Evolutionary conservation across 2,113 vertebrate genomes (phyloP).

Genomic region (Oryzias woworae): DNA sequence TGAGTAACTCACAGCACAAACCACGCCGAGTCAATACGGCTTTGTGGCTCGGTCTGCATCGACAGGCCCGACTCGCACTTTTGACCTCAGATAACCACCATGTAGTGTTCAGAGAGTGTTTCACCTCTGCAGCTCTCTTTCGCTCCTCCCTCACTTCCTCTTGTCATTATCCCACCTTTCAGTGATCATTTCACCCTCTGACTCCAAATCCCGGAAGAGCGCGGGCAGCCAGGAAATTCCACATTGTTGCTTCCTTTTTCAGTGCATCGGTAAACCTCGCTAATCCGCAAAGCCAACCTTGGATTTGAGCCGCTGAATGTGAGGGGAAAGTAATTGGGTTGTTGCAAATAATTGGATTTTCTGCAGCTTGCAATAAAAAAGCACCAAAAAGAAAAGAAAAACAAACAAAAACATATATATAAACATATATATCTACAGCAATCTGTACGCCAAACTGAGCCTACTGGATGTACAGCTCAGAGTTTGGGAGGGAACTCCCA

Average conservation of each 20-base stretch:
- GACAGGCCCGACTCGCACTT: constrained; percentile 53
- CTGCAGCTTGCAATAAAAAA: constrained; percentile 70
- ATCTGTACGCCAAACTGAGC: constrained; percentile 63
- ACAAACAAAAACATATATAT: too few relatives aligned
- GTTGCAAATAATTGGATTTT: constrained; percentile 85
- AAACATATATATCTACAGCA: constrained; percentile 15
- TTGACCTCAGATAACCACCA: constrained; percentile 61
- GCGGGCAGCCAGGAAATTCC: constrained; percentile 66
- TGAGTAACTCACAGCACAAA: constrained; percentile 60
- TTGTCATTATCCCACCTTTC: constrained; percentile 59
- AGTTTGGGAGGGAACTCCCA: constrained; percentile 44
- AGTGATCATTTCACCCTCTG: constrained; percentile 72
- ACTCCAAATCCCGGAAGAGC: constrained; percentile 73
- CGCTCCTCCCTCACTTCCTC: constrained; percentile 21
- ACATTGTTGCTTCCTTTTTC: constrained; percentile 74
- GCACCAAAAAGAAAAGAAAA: constrained; percentile 35
- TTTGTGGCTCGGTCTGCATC: constrained; percentile 58
- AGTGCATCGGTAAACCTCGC: constrained; percentile 74
- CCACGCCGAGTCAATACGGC: constrained; percentile 62
- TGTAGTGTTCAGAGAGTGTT: constrained; percentile 51
- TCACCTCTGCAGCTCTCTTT: neutral
- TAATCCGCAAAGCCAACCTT: constrained; percentile 82
- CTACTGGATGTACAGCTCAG: constrained; percentile 53
- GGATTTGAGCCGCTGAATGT: constrained; percentile 75
- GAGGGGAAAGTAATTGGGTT: constrained; percentile 81